Conservation (phyloP, 2,888 invertebrate species). For the Volucella inflata region DNA sequence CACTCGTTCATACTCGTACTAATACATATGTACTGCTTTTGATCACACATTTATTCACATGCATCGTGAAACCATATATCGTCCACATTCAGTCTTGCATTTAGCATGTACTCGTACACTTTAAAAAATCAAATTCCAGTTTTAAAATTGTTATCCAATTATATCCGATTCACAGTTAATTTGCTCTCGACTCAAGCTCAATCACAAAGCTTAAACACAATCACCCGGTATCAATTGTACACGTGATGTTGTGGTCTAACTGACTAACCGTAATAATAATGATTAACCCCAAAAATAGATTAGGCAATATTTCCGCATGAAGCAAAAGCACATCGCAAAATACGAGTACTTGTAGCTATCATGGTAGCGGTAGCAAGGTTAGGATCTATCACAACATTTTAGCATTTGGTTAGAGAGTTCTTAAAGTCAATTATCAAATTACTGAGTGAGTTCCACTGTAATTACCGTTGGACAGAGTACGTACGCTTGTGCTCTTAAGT, state of each 20-base stretch:
- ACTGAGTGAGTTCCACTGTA: constrained; percentile 64
- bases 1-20: constrained; percentile 15
- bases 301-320: constrained; percentile 65
- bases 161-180: constrained; percentile 38
- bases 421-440: constrained; percentile 70
- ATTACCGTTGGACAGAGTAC: constrained; percentile 45
- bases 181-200: constrained; percentile 25
- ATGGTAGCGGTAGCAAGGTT: constrained; percentile 38
- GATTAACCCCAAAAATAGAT: constrained; percentile 63
- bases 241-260: constrained; percentile 56
- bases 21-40: constrained; percentile 21
- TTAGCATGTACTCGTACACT: constrained; percentile 39
- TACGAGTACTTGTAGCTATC: not conserved
- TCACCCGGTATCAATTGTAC: constrained; percentile 5
- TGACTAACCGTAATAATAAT: constrained; percentile 70
- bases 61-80: constrained; percentile 13
- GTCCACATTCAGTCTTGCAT: constrained; percentile 40
- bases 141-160: constrained; percentile 55
- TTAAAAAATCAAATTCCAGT: constrained; percentile 43
- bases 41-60: constrained; percentile 5
- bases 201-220: constrained; percentile 49
- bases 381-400: constrained; percentile 49
- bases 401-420: constrained; percentile 63
- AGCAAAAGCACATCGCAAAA: constrained; percentile 23
- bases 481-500: constrained; percentile 28